A percentile compares a stretch with the other conserved stretches of the same genome.
Evolutionary conservation across 2,888 invertebrate genomes (phyloP).

Genomic region (Mythimna vitellina): DNA sequence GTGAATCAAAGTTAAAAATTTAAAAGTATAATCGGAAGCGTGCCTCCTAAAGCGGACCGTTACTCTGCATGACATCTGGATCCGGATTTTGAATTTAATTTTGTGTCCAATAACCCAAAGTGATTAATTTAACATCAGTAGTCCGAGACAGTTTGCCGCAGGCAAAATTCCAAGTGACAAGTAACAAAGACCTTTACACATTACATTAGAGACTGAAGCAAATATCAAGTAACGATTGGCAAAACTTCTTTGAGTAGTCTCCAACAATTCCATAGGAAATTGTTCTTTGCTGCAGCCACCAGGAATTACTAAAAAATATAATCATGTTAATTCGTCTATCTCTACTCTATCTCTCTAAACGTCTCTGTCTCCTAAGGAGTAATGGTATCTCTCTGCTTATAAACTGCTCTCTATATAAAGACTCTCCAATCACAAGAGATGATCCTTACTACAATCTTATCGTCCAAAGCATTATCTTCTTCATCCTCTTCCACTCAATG

Average conservation of each 20-base stretch:
- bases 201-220: neutral
- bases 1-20: slow-evolving; percentile 7
- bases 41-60: neutral
- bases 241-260: neutral
- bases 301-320: neutral
- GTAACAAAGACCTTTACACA: slow-evolving; percentile 2
- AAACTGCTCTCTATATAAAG: neutral
- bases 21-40: slow-evolving; percentile 15
- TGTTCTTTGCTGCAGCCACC: neutral
- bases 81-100: slow-evolving; percentile 4
- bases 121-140: slow-evolving; percentile 17
- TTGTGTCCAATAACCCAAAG: slow-evolving; percentile 2
- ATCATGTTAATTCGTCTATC: no score
- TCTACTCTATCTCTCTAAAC: no score
- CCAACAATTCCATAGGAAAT: neutral
- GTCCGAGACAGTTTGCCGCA: neutral
- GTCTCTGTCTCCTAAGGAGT: neutral
- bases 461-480: neutral
- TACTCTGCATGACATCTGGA: slow-evolving; percentile 1
- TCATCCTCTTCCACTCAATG: neutral
- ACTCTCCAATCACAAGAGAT: neutral
- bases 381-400: no score
- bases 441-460: neutral
- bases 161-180: neutral
- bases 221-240: neutral